Evolutionary conservation across 2,888 invertebrate genomes (phyloP).

Genomic region (Trichogramma dendrolimi): DNA sequence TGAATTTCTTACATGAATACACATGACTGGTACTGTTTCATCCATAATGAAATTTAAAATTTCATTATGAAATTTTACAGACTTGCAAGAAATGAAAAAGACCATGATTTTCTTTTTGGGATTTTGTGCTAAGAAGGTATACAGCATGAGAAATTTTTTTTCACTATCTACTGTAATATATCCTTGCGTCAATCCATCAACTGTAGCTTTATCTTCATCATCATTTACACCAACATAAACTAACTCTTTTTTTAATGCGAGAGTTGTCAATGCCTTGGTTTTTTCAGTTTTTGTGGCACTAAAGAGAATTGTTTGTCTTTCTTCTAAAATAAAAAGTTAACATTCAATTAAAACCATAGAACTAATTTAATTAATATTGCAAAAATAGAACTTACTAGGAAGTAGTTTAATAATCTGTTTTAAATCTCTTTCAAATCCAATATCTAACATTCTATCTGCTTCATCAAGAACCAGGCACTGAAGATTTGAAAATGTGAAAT

Average conservation of each 20-base stretch:
- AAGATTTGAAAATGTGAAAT: slow-evolving; percentile 89
- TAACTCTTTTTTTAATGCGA: slow-evolving; percentile 91
- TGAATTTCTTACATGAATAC: slow-evolving; percentile 76
- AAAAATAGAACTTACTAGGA: slow-evolving; percentile 69
- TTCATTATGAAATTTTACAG: slow-evolving; percentile 94
- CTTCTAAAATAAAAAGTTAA: slow-evolving; percentile 59
- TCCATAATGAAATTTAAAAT: slow-evolving; percentile 92
- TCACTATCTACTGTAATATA: slow-evolving; percentile 95
- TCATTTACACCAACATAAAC: slow-evolving; percentile 94
- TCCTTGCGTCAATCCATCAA: slow-evolving; percentile 78
- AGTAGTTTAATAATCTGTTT: slow-evolving; percentile 87
- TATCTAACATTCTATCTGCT: slow-evolving; percentile 94
- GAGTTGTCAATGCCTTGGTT: slow-evolving; percentile 79
- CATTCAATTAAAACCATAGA: slow-evolving; percentile 4
- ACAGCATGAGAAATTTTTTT: slow-evolving; percentile 86
- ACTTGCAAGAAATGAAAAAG: slow-evolving; percentile 96
- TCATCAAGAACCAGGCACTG: slow-evolving; percentile 95
- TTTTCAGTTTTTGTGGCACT: slow-evolving; percentile 94
- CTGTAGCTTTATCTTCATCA: slow-evolving; percentile 74
- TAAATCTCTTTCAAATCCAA: slow-evolving; percentile 96
- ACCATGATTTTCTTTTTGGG: slow-evolving; percentile 94
- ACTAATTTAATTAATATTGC: slow-evolving; percentile 38
- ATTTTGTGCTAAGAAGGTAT: slow-evolving; percentile 95
- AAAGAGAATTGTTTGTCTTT: slow-evolving; percentile 94
- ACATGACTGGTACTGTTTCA: slow-evolving; percentile 72